Base-by-base conservation (phyloP, 2,888 invertebrate genomes). In the Athalia circularis region DNA sequence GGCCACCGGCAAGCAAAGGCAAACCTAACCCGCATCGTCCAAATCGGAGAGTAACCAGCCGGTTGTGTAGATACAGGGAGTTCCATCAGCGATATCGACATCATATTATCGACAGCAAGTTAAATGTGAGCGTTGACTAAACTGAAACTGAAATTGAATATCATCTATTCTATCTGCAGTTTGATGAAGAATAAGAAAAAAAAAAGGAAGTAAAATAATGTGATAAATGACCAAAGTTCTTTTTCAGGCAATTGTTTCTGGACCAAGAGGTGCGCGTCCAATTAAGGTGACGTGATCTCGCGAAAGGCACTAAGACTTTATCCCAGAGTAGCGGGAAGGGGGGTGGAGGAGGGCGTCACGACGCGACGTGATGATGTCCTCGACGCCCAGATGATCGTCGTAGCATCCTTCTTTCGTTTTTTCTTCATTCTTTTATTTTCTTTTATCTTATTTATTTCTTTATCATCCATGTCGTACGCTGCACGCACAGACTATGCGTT, bases 1-100 rank as follows among this genome's bases (percentile, higher is more conserved):
- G 84, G 81, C 84, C 84, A 86, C 86, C 85, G 87, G 84, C 83
- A 83, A 81, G 82, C 75, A 75, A 72, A 75, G 81, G 82, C 75
- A 75, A 72, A 75, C 62, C 61, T 61, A 75, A 75, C 75, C 75
- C 75, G 75, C 75, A 75, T 75, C 75, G 75, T 75, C 75, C 61
- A 75, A 75, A 59, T 75, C 75, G 48, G 59, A 64, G 62, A 75
- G 75, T 64, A 75, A 64, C 62, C 29, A 29, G 75, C 52, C 75
- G 62, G 75, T 50, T 75, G 13, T 15, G 74, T 75, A 62, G 75
- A 64, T 72, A 50, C 50, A 62, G 75, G 75, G 64, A 64, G 43
- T 48, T 50, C 75, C 29, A 64, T 50, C 15, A 45, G 59, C 52
- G 62, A 48, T 62, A 13, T 52, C 45, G 59, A 11, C 57, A 47